phyloP scores from a whole-genome alignment of 2,113 vertebrate species.

The Rhagologus leucostigma region DNA sequence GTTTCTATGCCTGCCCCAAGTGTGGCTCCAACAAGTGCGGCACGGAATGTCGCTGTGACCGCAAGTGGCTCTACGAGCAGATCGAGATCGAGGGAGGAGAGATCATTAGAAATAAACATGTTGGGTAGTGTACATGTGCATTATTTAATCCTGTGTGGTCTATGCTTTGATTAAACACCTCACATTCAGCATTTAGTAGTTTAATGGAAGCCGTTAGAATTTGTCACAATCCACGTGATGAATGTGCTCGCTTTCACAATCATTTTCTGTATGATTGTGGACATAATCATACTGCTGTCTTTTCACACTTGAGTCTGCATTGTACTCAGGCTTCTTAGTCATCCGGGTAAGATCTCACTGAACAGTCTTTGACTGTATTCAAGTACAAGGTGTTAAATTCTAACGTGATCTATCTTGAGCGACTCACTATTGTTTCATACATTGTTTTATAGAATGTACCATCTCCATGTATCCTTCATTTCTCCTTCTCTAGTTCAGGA shows the following conservation, averaged over 20 bases:
- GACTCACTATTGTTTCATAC: background rate
- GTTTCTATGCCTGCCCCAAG: constrained; percentile 91
- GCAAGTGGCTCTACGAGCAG: constrained; percentile 97
- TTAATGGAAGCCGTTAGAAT: background rate
- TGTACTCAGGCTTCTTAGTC: background rate
- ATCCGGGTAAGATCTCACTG: background rate
- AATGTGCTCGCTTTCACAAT: background rate
- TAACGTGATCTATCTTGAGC: background rate
- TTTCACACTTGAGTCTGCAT: background rate
- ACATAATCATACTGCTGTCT: background rate
- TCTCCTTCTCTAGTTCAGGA: background rate
- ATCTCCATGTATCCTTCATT: background rate
- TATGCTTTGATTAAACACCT: background rate
- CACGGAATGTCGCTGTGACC: constrained; percentile 91
- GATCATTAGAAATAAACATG: constrained; percentile 91
- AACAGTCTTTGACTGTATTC: background rate
- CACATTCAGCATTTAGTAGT: background rate
- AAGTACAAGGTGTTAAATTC: background rate
- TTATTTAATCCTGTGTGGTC: background rate
- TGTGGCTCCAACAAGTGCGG: constrained; percentile 92
- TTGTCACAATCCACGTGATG: rapidly evolving
- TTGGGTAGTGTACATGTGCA: constrained; percentile 35
- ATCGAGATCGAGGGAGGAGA: constrained; percentile 96
- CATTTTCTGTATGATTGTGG: background rate
- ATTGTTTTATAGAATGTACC: background rate